Evolutionary conservation across 2,797 vertebrate species (phyloP), one percentile per base, ranked within the genome.

Genomic region (Malacoraja senta): DNA sequence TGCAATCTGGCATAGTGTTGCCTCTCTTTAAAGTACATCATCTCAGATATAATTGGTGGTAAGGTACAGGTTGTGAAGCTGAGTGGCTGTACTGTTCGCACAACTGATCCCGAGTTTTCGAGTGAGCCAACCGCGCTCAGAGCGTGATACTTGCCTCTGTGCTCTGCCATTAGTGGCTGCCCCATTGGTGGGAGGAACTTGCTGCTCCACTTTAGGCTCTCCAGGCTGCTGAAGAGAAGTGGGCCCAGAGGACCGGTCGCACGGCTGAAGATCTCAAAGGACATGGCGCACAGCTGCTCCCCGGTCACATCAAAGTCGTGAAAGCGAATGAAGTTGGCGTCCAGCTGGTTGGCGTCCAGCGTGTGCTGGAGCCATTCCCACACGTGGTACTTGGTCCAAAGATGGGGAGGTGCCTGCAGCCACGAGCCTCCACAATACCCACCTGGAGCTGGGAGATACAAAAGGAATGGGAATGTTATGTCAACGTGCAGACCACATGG

Each of bases 291-390:
- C 63, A 99, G 97, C 94, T 98, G 98, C 93, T 98, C 97, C 78
- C 99, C 98, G 0, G 98, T 98, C 94, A 99, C 95, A 93, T 99
- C 98, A 93, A 99, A 99, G 96, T 99, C 98, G 94, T 98, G 98
- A 95, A 99, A 98, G 79, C 98, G 98, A 95, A 99, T 97, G 95
- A 96, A 98, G 94, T 96, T 97, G 94, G 98, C 97, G 29, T 99
- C 98, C 32, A 99, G 97, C 94, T 99, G 98, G 95, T 99, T 98
- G 95, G 98, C 96, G 95, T 99, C 99, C 96, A 99, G 96, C 19
- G 98, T 97, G 94, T 99, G 98, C 94, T 99, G 99, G 94, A 99
- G 97, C 99, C 99, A 99, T 86, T 99, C 98, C 99, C 99, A 99
- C 94, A 99, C 98, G 96, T 99, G 99, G 95, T 96, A 98, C 93